Base-by-base conservation (phyloP, 2,797 vertebrate genomes). In the Pipistrellus nathusii region DNA sequence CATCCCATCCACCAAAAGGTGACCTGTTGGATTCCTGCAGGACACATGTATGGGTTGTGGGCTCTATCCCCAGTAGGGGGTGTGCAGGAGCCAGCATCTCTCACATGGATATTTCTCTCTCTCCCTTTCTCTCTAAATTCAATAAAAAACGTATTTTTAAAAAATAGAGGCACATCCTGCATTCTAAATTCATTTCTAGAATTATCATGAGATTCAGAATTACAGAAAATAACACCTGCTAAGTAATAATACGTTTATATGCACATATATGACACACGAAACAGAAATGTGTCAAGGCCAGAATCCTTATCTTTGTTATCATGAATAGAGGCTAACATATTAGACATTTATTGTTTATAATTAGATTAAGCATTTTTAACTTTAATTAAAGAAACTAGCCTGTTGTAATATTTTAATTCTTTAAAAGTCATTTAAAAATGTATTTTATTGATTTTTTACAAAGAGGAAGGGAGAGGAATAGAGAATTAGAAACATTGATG, bases 181-280 rank as follows among this genome's bases (percentile, higher is more conserved):
- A 35, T 9, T 82, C 30, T 89, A 93, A 82, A 93, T 85, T 95
- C 51, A 93, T 38, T 93, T 82, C 81, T 94, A 91, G 62, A 93
- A 88, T 87, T 35, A 62, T 2, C 11, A 41, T 35, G 18, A 88
- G 53, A 80, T 14, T 86, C 10, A 62, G 53, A 82, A 87, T 87
- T 95, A 91, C 0, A 95, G 73, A 46, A 72, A 87, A 59, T 62
- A 55, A 94, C 25, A 85, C 2, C 17, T 77, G 23, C 27, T 55
- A 91, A 51, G 5, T 44, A 55, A 72, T 73, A 90, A 4, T 87
- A 48, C 64, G 30, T 93, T 85, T 81, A 93, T 46, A 91, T 38
- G 38, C 23, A 87, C 4, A 27, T 83, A 85, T 84, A 62, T 92
- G 62, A 88, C 20, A 88, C 35, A n/a, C 68, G 44, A 77, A 94